Evolutionary conservation across 2,888 invertebrate species (phyloP), one percentile per base, ranked within the genome.

Genomic region (Acleris literana): DNA sequence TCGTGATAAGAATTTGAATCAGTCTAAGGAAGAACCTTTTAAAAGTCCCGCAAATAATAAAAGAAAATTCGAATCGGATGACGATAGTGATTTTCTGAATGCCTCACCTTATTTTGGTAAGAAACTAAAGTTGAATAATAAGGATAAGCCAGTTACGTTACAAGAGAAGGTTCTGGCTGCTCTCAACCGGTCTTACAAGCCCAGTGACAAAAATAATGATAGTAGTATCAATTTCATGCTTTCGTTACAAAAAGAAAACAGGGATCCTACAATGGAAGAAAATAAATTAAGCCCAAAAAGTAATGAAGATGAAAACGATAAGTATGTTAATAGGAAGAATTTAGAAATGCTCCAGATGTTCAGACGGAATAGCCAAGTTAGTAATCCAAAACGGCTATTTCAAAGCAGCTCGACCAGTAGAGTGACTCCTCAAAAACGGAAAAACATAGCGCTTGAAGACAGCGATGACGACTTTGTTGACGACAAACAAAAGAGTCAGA

Each of bases 381-480:
- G 66, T 59, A 78, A 75, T 54, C 72, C 77, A 25, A 81, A 76
- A 70, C 77, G 68, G 54, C 64, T 68, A 5, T 75, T 81, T 17
- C 76, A 75, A 39, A 74, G 70, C 4, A 79, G 64, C 59, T 17
- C 20, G 5, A 20, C 64, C 7, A 29, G 51, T 20, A 17, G 76
- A 75, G 51, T 43, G 67, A 57, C 59, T 22, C 29, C 71, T 48
- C 74, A 78, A 68, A 81, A 81, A 74, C 71, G 78, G n/a, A 84
- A 80, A 69, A 49, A 18, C n/a, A 44, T 84, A 17, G 65, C 69
- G 0, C 85, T 85, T 69, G 76, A 83, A 20, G 85, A 88, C n/a
- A 87, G 88, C 61, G 92, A 93, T 68, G 92, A 93, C 68, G 93
- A 93, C 70, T 93, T 93, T 71, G 78, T 87, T 48, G 68, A 62